Percentiles rank a stretch among this genome's conserved stretches.
These are phyloP conservation scores for Zeugodacus cucurbitae DNA, from an alignment of 1,140 invertebrate species.

Conservation along the genomic window DNA sequence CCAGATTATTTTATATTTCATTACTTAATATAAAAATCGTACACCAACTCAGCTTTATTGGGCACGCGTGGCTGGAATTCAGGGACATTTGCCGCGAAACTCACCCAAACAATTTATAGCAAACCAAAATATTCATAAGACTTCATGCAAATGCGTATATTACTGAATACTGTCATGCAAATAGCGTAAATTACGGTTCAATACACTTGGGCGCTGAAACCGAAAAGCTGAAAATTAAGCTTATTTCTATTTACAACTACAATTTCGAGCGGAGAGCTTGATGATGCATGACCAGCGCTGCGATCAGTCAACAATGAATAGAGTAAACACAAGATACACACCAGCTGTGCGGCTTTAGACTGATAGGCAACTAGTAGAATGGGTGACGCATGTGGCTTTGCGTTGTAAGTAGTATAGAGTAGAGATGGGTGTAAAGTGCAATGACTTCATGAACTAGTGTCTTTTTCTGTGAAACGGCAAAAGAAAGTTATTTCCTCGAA, in stretches of 20 bases:
- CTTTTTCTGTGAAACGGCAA: no score
- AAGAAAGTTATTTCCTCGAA: no score
- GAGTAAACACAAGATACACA: background rate
- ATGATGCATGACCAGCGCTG: background rate
- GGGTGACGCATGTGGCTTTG: no score
- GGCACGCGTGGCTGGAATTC: background rate
- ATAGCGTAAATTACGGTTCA: constrained; percentile 3
- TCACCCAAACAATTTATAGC: background rate
- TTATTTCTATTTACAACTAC: background rate
- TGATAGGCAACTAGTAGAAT: no score
- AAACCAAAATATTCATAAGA: background rate
- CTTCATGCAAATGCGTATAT: background rate
- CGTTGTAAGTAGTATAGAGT: no score
- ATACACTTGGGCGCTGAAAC: background rate
- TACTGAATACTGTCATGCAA: background rate
- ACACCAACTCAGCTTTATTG: no score
- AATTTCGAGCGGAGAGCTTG: background rate
- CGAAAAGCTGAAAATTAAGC: background rate
- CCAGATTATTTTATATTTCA: no score
- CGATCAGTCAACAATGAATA: background rate
- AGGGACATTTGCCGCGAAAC: background rate
- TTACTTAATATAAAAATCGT: no score
- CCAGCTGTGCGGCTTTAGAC: background rate
- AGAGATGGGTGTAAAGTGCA: no score
- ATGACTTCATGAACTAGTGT: no score